A percentile compares a stretch with the other conserved stretches of the same genome.
phyloP scores from a whole-genome alignment of 2,113 vertebrate genomes.

The Psophia crepitans region DNA sequence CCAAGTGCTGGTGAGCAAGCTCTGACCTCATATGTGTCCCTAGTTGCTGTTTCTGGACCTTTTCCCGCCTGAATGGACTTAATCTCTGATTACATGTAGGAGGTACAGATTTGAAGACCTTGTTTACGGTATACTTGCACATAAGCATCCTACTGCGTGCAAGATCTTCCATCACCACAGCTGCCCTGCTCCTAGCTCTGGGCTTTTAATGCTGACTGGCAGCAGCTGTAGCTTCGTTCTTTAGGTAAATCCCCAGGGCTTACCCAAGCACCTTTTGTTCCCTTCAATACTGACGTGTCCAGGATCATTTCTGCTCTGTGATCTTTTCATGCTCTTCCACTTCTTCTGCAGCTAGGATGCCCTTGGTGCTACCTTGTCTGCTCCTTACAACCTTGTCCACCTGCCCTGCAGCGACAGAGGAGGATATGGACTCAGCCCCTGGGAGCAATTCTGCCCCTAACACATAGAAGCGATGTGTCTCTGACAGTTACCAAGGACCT shows the following conservation, averaged over 20 bases:
- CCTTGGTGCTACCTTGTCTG: accelerated
- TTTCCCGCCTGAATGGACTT: not conserved
- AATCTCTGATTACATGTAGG: not conserved
- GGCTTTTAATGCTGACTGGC: not conserved
- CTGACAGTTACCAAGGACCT: not conserved
- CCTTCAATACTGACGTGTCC: not conserved
- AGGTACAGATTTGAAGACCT: not conserved
- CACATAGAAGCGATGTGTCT: not conserved
- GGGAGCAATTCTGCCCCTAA: not conserved
- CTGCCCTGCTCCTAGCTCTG: not conserved
- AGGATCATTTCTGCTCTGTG: not conserved
- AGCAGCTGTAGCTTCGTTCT: not conserved
- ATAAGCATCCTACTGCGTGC: not conserved
- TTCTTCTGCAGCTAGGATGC: not conserved
- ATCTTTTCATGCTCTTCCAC: not conserved
- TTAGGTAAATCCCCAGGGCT: not conserved
- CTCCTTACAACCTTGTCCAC: not conserved
- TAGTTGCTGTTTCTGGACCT: not conserved
- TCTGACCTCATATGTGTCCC: not conserved
- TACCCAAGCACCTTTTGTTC: not conserved
- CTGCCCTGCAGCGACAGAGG: not conserved
- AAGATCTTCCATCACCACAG: not conserved
- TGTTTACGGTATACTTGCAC: not conserved
- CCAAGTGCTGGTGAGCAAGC: not conserved
- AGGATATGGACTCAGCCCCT: not conserved